Conservation (phyloP, 2,888 invertebrate species). For the Plebejus melissa region DNA sequence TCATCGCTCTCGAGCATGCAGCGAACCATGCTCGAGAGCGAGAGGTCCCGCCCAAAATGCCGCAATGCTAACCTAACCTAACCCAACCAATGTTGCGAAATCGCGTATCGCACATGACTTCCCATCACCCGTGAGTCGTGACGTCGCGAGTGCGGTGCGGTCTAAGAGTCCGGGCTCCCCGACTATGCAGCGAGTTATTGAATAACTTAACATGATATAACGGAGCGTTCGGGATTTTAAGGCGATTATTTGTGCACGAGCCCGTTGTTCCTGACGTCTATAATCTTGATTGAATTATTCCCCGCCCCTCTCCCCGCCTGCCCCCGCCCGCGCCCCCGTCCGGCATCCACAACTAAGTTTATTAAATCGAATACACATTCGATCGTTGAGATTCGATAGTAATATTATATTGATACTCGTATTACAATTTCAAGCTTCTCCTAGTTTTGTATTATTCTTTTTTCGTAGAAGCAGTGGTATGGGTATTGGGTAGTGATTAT, state of each 20-base stretch:
- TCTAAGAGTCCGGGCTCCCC: background rate
- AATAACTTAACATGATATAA: slow-evolving; percentile 30
- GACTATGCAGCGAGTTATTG: slow-evolving; percentile 24
- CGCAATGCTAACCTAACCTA: background rate
- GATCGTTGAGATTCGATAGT: background rate
- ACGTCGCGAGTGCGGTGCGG: background rate
- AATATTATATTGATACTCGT: background rate
- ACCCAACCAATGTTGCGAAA: background rate
- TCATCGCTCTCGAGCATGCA: too few relatives aligned
- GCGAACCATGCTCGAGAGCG: too few relatives aligned
- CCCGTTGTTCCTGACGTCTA: background rate
- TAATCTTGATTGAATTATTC: slow-evolving; percentile 16
- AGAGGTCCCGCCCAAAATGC: too few relatives aligned
- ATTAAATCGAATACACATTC: background rate
- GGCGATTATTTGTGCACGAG: slow-evolving; percentile 19
- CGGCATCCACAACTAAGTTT: background rate
- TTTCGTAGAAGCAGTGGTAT: background rate
- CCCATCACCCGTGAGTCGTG: background rate
- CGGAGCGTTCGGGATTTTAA: slow-evolving; percentile 3
- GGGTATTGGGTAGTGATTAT: background rate
- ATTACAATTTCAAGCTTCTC: background rate
- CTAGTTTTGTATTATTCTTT: background rate
- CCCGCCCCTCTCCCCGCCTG: background rate
- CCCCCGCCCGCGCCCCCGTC: background rate
- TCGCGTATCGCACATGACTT: background rate